These are phyloP conservation scores for Vanacampus margaritifer DNA, from an alignment of 2,113 vertebrate genomes.

Conservation along the genomic window DNA sequence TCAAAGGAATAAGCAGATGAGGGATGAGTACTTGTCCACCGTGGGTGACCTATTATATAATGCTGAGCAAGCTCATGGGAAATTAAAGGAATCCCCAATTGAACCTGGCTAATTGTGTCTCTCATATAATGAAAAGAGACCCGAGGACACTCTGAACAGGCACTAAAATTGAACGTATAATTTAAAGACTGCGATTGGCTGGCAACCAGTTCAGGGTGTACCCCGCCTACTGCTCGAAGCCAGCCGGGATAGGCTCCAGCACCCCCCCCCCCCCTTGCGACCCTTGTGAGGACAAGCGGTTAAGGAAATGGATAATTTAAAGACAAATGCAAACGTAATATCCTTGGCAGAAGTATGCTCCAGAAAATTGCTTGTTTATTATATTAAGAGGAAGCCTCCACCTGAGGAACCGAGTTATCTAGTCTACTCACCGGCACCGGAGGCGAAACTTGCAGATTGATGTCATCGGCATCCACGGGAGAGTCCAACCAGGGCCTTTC, in stretches of 20 bases:
- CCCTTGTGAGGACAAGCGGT: no score
- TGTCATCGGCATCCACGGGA: slow-evolving; percentile 78
- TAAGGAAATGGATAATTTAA: no score
- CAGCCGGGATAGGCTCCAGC: no score
- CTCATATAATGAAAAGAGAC: slow-evolving; percentile 24
- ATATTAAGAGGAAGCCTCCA: neutral
- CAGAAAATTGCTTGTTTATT: neutral
- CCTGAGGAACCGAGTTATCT: neutral
- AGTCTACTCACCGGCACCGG: slow-evolving; percentile 79
- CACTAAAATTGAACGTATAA: neutral
- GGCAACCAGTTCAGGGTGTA: no score
- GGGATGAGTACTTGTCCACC: slow-evolving; percentile 28
- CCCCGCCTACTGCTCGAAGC: no score
- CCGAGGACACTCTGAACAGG: slow-evolving; percentile 9
- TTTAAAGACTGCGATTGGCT: neutral
- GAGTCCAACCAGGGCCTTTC: slow-evolving; percentile 75
- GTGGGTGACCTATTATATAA: slow-evolving; percentile 26
- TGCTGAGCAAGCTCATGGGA: slow-evolving; percentile 24
- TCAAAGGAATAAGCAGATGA: slow-evolving; percentile 21
- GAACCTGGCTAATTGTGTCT: slow-evolving; percentile 24
- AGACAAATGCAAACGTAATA: neutral
- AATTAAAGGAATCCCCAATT: slow-evolving; percentile 38
- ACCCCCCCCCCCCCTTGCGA: no score
- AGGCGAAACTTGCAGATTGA: slow-evolving; percentile 78
- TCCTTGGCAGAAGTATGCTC: neutral